Evolutionary conservation across 53 echinoderm and acorn worm genomes (phyloP), one percentile per base, ranked within the genome.

Genomic region (Temnopleurus reevesii): DNA sequence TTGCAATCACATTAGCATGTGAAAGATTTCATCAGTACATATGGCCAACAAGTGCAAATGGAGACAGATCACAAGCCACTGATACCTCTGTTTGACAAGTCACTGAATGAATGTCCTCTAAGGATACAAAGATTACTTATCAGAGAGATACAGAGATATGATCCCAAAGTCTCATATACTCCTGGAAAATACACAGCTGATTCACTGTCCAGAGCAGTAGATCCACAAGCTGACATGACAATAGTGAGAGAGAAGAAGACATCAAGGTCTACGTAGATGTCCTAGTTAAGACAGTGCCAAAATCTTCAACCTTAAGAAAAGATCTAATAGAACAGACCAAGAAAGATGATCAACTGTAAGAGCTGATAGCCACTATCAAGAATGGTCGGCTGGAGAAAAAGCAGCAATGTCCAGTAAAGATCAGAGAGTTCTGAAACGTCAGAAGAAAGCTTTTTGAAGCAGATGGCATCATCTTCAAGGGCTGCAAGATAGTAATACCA

Each of bases 51-150:
- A 1, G 56, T 90, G 0, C 30, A 29, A 24, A 90, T 66, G n/a
- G 89, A 89, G n/a, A 94, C 92, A 5, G 91, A 90, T 60, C 94
- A 89, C 35, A 94, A 94, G 76, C 92, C 94, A 12, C 76, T 89
- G 24, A 54, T 91, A 2, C 41, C 91, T 18, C 0, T 91, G 35
- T 86, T 91, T 34, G 4, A 3, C 0, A 91, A 86, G 24, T 6
- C 71, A 33, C 44, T 91, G 25, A 53, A 53, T 66, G 91, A 91
- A 8, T 92, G 92, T 76, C 91, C 93, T 35, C 61, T 93, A 25
- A 12, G 93, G 43, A 81, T 91, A 26, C 91, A 93, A 46, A 43
- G 81, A 44, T 41, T 91, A 63, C 55, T 93, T 17, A 88, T 93
- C 17, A 59, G 89, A 88, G n/a, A n/a, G n/a, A 21, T 93, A 53